Percentiles rank a stretch among this genome's conserved stretches.
phyloP scores from a whole-genome alignment of 1,140 invertebrate species.

The Periplaneta americana region DNA sequence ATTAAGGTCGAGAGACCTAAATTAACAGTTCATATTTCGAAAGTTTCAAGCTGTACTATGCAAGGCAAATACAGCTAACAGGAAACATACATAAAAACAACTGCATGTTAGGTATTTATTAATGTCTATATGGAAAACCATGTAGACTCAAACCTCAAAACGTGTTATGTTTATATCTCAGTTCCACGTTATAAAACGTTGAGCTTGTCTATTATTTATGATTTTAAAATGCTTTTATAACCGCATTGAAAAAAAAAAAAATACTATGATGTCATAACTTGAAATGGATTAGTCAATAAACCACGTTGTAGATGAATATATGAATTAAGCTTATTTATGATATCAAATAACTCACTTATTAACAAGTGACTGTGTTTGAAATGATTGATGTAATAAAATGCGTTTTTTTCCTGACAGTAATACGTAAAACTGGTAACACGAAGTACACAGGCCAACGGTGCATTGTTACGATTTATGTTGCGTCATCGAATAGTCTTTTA shows the following conservation, averaged over 20 bases:
- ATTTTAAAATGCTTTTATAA: background rate
- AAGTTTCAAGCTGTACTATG: background rate
- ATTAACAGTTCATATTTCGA: slow-evolving; percentile 14
- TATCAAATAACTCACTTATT: background rate
- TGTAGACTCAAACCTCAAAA: background rate
- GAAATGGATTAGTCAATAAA: background rate
- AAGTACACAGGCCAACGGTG: too few relatives aligned
- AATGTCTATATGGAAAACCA: background rate
- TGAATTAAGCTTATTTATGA: background rate
- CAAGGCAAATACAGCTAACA: too few relatives aligned
- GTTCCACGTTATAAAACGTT: background rate
- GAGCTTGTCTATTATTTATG: background rate
- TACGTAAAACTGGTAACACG: background rate
- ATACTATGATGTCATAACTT: background rate
- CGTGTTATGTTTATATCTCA: background rate
- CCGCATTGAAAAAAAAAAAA: background rate
- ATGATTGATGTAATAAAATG: background rate
- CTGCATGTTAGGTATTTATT: background rate
- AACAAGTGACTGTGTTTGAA: background rate
- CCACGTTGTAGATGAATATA: background rate
- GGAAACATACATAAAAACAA: background rate
- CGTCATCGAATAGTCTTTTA: background rate
- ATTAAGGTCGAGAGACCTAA: background rate
- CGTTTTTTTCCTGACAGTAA: background rate
- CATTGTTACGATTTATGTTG: background rate